These are phyloP conservation scores for Astreopora myriophthalma DNA, from an alignment of 64 coral and sea anemone genomes.

Conservation along the genomic window DNA sequence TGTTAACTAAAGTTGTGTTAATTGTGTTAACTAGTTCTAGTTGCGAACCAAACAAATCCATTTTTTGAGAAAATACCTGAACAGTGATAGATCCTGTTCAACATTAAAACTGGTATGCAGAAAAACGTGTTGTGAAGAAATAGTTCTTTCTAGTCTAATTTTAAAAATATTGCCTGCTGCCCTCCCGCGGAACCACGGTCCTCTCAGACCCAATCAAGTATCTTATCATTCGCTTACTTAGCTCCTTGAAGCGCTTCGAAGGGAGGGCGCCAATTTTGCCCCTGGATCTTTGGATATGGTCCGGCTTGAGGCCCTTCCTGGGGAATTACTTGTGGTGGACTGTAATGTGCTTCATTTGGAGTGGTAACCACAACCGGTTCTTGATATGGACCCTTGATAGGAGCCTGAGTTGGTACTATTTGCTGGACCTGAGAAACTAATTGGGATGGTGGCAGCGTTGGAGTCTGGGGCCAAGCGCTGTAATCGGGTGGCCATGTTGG, in stretches of 20 bases:
- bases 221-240: not conserved
- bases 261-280: not conserved
- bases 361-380: not conserved
- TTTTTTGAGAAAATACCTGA: too few relatives aligned
- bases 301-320: not conserved
- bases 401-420: not conserved
- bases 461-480: constrained; percentile 30
- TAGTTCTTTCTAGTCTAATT: too few relatives aligned
- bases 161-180: too few relatives aligned
- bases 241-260: not conserved
- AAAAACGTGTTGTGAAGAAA: too few relatives aligned
- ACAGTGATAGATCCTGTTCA: too few relatives aligned
- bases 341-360: not conserved
- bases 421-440: not conserved
- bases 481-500: constrained; percentile 19
- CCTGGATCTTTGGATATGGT: not conserved
- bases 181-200: too few relatives aligned
- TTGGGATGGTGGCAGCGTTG: not conserved
- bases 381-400: not conserved
- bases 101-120: too few relatives aligned
- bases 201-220: too few relatives aligned
- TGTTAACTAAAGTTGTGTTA: too few relatives aligned
- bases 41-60: too few relatives aligned
- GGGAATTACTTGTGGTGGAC: not conserved
- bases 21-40: too few relatives aligned